Evolutionary conservation across 2,888 invertebrate genomes (phyloP).

Genomic region (Quadriops clusia): DNA sequence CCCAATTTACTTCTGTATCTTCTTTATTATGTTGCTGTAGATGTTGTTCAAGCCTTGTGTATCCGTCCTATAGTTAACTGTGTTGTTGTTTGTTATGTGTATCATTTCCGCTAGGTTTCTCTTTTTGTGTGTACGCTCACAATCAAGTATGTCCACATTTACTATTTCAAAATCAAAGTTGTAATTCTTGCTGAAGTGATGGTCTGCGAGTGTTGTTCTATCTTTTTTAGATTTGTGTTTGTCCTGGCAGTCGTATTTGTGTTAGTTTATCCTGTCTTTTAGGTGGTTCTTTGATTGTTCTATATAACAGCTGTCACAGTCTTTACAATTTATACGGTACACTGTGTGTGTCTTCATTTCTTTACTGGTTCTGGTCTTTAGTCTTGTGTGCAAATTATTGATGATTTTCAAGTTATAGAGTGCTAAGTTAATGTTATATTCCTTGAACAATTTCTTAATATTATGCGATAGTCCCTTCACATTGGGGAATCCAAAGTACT

Average conservation of each 20-base stretch:
- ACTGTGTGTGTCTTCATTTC: neutral
- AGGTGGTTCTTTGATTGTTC: slow-evolving; percentile 1
- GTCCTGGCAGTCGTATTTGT: neutral
- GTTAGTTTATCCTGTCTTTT: slow-evolving; percentile 1
- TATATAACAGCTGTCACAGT: slow-evolving; percentile 1
- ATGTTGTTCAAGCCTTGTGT: neutral
- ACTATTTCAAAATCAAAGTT: neutral
- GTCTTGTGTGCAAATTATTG: neutral
- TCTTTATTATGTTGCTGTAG: neutral
- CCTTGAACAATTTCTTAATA: neutral
- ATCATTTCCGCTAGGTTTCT: neutral
- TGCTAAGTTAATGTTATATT: neutral
- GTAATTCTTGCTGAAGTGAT: neutral
- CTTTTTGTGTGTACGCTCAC: neutral
- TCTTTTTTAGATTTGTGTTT: neutral
- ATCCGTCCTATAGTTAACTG: neutral
- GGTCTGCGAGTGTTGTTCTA: neutral
- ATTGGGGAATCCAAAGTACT: slow-evolving; percentile 1
- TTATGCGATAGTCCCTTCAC: neutral
- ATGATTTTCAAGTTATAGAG: neutral
- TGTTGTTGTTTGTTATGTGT: neutral
- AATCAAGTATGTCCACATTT: neutral
- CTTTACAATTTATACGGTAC: neutral
- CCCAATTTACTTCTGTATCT: too few relatives aligned
- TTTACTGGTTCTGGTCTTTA: neutral